Conservation (phyloP, 2,113 vertebrate species). For the Xiphophorus maculatus region DNA sequence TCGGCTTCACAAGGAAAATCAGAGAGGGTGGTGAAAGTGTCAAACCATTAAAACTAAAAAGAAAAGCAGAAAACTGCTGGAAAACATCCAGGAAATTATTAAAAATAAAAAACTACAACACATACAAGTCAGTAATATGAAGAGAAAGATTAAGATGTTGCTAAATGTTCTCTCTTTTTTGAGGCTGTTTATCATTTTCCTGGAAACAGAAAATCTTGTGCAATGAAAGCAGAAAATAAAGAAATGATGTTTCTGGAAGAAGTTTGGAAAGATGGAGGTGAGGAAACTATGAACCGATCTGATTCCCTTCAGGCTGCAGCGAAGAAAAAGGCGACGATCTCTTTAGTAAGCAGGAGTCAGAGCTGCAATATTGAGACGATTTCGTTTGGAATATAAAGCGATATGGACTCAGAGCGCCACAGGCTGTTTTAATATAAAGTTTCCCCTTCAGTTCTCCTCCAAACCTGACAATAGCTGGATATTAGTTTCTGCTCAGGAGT, state of each 20-base stretch:
- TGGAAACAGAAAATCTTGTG: too few relatives aligned
- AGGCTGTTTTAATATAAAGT: conserved; percentile 67
- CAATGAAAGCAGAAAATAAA: not conserved
- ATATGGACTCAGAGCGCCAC: conserved; percentile 38
- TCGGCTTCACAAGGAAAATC: not conserved
- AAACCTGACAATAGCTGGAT: conserved; percentile 55
- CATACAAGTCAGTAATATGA: not conserved
- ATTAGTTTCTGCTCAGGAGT: conserved; percentile 63
- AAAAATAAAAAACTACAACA: not conserved
- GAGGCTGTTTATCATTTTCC: too few relatives aligned
- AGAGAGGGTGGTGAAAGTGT: not conserved
- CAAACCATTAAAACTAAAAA: not conserved
- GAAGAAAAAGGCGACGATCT: conserved; percentile 10
- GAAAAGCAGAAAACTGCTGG: not conserved
- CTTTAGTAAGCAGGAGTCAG: conserved; percentile 52
- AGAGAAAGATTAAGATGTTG: not conserved
- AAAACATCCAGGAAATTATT: not conserved
- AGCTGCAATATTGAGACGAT: conserved; percentile 50
- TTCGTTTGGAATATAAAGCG: conserved; percentile 47
- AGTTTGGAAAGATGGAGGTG: not conserved
- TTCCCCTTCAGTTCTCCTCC: conserved; percentile 65
- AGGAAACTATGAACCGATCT: not conserved
- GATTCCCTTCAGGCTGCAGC: not conserved
- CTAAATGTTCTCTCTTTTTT: not conserved
- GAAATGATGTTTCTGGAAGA: not conserved